Evolutionary conservation across 2,888 invertebrate species (phyloP), one percentile per base, ranked within the genome.

Genomic region (Brachypalpus laphriformis): DNA sequence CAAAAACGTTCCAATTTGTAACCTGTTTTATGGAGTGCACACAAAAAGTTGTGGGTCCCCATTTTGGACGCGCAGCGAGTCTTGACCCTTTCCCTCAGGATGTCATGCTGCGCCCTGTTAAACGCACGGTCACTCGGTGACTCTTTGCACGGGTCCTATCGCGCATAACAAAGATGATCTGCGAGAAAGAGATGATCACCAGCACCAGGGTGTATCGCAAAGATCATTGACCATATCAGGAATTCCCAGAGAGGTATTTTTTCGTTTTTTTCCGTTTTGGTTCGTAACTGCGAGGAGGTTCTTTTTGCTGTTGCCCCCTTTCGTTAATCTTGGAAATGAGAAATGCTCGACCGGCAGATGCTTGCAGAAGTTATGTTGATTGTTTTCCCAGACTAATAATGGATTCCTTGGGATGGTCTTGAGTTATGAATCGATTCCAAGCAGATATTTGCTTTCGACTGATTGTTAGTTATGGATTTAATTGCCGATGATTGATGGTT

Each of bases 181-280:
- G 22, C 22, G 25, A 57, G 4, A 37, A 11, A 8, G 9, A 61
- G 63, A 72, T 59, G 81, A 81, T 66, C 54, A 51, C 25, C 18
- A 3, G 14, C 40, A 4, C 6, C 4, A 20, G 9, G n/a, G 18
- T 9, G 47, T 22, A 51, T 59, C 25, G 11, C 40, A 18, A 61
- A 47, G 82, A 83, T 83, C 82, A 74, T 61, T 78, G 82, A 83
- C 82, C 82, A 83, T 63, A 68, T 22, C 61, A 18, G 78, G 82
- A 83, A 78, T 83, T 78, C 59, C 20, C 49, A 28, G 49, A n/a
- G 56, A 14, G 6, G 42, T 16, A 25, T 8, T 31, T 8, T 28
- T 51, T 49, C 31, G 11, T 45, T 25, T 59, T 57, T 31, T 47
- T 61, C 34, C 68, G n/a, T 16, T 47, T 42, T 20, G 20, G 9